phyloP scores from a whole-genome alignment of 2,888 invertebrate genomes.

The Hirudinaria manillensis region DNA sequence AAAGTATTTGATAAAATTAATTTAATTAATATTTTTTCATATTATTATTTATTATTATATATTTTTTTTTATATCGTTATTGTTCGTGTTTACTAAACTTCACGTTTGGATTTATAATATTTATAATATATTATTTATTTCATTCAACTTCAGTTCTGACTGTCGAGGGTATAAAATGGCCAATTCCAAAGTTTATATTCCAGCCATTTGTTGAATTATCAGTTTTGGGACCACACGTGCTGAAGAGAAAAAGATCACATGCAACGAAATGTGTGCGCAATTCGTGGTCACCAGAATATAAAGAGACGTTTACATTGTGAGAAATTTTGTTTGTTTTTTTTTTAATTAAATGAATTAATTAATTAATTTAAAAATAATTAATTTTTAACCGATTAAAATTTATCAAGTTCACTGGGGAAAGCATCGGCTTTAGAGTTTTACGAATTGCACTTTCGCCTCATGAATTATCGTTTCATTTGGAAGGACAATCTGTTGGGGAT shows the following conservation, averaged over 20 bases:
- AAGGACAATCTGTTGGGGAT: constrained; percentile 91
- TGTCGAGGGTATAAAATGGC: constrained; percentile 70
- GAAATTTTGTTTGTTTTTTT: constrained; percentile 54
- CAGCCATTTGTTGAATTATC: constrained; percentile 97
- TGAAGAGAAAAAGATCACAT: constrained; percentile 93
- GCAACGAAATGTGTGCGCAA: constrained; percentile 97
- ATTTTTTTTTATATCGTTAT: too few species aligned
- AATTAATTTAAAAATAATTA: background rate
- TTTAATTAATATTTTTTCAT: too few species aligned
- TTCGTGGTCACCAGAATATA: constrained; percentile 98
- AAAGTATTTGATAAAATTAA: too few species aligned
- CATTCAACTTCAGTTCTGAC: constrained; percentile 27
- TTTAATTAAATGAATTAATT: background rate
- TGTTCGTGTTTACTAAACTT: too few species aligned
- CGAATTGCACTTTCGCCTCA: constrained; percentile 94
- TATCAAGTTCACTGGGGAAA: constrained; percentile 81
- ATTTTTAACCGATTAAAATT: background rate
- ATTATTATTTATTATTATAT: too few species aligned
- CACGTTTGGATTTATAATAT: too few species aligned
- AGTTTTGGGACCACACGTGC: constrained; percentile 91
- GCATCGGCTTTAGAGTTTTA: constrained; percentile 92
- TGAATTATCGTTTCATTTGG: constrained; percentile 96
- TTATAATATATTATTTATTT: too few species aligned
- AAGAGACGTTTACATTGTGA: constrained; percentile 98
- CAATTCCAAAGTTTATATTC: constrained; percentile 95